Base-by-base conservation (phyloP, 1,140 invertebrate genomes). In the Micrasema longulum region DNA sequence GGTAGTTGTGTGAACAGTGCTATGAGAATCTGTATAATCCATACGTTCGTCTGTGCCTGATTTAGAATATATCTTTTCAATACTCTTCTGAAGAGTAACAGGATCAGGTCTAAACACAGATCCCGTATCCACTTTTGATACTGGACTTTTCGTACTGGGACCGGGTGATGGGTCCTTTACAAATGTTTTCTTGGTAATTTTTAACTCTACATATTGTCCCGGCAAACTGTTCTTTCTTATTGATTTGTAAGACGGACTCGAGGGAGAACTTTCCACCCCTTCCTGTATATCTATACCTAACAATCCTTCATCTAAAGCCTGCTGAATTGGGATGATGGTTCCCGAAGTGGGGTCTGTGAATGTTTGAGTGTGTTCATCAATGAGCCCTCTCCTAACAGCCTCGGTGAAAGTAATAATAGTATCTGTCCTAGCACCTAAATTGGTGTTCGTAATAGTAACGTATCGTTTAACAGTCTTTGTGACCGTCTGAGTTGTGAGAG, bases 401-500 rank as follows among this genome's bases (percentile, higher is more conserved):
- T 95, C 93, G 7, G 90, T 88, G 73, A 94, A 92, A 0, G 92
- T 91, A 36, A 95, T 86, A 71, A 89, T 87, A 35, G 87, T 88
- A 77, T 89, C 86, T 71, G 87, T 85, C 45, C 82, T 87, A 31
- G 87, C 78, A n/a, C 85, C 80, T 69, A 89, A 84, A 57, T 85
- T 89, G 3, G 86, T 88, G 75, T 89, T 89, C 16, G 89, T 89
- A 41, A 93, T 87, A 14, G 91, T 95, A 20, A 92, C 90, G 80
- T 92, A 93, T n/a, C 88, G 85, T 81, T 90, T 93, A 10, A 94
- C 89, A 35, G 92, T 91, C 82, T 92, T 92, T 2, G 92, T 94
- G 4, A 95, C 91, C 0, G 93, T 94, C 76, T 94, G 92, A 3
- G 93, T 91, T 2, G 93, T 95, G 9, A 96, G 87, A 11, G 93